Conservation (phyloP, 2,113 vertebrate genomes). For the Rhagologus leucostigma region DNA sequence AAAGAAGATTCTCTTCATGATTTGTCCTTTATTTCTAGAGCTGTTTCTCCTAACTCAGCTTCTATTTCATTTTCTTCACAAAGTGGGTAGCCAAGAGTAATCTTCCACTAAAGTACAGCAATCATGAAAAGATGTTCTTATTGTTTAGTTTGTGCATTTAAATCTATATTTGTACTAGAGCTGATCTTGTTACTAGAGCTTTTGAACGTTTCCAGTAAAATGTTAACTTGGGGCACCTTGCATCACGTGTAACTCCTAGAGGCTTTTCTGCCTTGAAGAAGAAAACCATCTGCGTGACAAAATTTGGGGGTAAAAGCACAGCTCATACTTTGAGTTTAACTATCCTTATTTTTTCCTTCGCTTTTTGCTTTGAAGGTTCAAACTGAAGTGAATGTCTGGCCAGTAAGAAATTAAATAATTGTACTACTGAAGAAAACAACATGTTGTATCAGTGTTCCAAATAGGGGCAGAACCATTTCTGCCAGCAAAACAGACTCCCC, state of each 20-base stretch:
- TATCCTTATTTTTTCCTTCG: not conserved
- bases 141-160: not conserved
- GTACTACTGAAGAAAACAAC: not conserved
- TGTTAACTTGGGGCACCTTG: not conserved
- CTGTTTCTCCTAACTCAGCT: not conserved
- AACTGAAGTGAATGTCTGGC: not conserved
- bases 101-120: not conserved
- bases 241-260: rapidly evolving
- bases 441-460: not conserved
- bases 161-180: slow-evolving; percentile 22
- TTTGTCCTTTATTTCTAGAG: not conserved
- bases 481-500: not conserved
- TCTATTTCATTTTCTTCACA: not conserved
- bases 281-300: not conserved
- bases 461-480: not conserved
- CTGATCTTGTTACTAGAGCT: not conserved
- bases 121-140: not conserved
- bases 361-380: not conserved
- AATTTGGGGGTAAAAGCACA: not conserved
- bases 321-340: not conserved
- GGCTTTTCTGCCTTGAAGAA: not conserved
- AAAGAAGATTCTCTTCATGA: not conserved
- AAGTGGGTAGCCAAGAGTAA: not conserved
- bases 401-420: not conserved
- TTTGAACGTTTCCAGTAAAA: slow-evolving; percentile 38